Conservation (phyloP, 2,888 invertebrate species). For the Sinodicranocentrus sp. region DNA sequence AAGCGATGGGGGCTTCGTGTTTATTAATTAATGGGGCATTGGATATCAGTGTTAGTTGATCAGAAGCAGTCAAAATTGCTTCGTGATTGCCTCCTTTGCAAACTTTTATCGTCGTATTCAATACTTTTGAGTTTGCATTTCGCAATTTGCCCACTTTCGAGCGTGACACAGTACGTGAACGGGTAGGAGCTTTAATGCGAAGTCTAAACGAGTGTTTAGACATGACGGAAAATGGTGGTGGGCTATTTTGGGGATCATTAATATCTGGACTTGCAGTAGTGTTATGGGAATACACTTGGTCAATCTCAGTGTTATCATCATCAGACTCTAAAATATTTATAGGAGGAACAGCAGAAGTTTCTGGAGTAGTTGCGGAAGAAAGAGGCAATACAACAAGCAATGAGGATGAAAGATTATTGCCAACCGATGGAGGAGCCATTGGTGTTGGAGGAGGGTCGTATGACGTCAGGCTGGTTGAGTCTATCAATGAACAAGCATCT, state of each 20-base stretch:
- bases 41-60: not conserved
- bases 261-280: conserved; percentile 8
- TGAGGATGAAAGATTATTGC: conserved; percentile 43
- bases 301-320: conserved; percentile 26
- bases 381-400: conserved; percentile 40
- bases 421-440: conserved; percentile 61
- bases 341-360: conserved; percentile 63
- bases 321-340: conserved; percentile 56
- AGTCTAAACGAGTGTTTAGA: conserved; percentile 45
- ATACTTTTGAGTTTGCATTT: not conserved
- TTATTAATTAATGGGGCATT: too few species aligned
- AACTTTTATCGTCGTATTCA: too few species aligned
- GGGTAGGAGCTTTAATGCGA: conserved; percentile 39
- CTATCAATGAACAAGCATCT: conserved; percentile 35
- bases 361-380: conserved; percentile 47
- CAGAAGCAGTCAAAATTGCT: not conserved
- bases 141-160: not conserved
- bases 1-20: too few species aligned
- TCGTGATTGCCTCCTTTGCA: not conserved
- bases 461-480: not conserved
- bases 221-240: not conserved
- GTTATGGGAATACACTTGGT: conserved; percentile 3
- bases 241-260: not conserved
- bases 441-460: conserved; percentile 59
- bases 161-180: not conserved